A percentile compares a stretch with the other conserved stretches of the same genome.
Evolutionary conservation across 2,888 invertebrate species (phyloP).

Genomic region (Callosobruchus maculatus): DNA sequence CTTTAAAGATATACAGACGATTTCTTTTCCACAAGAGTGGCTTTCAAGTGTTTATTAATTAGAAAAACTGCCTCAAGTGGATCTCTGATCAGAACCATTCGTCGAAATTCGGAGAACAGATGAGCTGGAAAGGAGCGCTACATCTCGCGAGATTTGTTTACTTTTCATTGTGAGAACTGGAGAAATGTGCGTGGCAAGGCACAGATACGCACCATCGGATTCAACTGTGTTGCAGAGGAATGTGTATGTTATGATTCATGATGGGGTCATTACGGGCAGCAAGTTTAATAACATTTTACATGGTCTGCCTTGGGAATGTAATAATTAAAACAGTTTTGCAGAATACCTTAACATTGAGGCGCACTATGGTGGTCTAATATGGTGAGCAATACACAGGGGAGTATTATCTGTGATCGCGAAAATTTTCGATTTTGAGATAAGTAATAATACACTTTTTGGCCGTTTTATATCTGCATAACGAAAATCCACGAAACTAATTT

Average conservation of each 20-base stretch:
- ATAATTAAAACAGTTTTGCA: background rate
- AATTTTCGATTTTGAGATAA: too few species aligned
- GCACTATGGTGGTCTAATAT: too few species aligned
- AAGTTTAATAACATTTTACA: background rate
- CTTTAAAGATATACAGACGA: background rate
- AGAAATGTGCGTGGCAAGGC: slow-evolving; percentile 17
- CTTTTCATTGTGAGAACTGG: slow-evolving; percentile 25
- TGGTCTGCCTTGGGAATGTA: background rate
- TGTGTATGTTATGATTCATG: background rate
- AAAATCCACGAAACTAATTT: too few species aligned
- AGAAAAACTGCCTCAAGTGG: slow-evolving; percentile 24
- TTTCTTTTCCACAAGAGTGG: slow-evolving; percentile 7
- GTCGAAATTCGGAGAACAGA: background rate
- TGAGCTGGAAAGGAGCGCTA: slow-evolving; percentile 17
- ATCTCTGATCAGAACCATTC: slow-evolving; percentile 21
- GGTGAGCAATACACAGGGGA: too few species aligned
- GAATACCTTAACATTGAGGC: background rate
- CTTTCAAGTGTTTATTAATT: slow-evolving; percentile 25
- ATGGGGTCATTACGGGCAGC: background rate
- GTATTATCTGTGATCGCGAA: too few species aligned
- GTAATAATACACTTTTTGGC: too few species aligned
- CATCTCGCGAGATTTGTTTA: slow-evolving; percentile 16
- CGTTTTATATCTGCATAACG: too few species aligned
- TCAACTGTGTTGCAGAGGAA: background rate
- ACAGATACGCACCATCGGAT: background rate